Percentiles rank a stretch among this genome's conserved stretches.
These are phyloP conservation scores for Diglossa cyanea DNA, from an alignment of 2,797 vertebrate species.

Conservation along the genomic window DNA sequence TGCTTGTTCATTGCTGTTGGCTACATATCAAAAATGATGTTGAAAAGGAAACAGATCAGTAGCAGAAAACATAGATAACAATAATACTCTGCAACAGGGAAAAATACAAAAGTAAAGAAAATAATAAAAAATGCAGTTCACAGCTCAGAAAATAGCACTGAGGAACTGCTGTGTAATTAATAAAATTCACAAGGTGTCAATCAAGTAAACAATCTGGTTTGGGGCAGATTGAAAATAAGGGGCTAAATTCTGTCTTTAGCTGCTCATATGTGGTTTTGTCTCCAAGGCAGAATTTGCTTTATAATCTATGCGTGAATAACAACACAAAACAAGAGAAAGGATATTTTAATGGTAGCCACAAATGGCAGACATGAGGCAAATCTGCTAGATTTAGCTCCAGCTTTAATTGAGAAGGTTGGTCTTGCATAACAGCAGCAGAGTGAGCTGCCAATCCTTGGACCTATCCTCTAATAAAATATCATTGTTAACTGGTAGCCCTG, in stretches of 20 bases:
- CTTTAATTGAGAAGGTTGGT: slow-evolving; percentile 49
- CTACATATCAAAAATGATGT: background rate
- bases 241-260: slow-evolving; percentile 19
- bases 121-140: background rate
- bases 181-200: slow-evolving; percentile 26
- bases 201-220: slow-evolving; percentile 29
- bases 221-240: slow-evolving; percentile 15
- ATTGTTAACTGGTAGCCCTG: slow-evolving; percentile 15
- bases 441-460: slow-evolving; percentile 14
- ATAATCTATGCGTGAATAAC: background rate
- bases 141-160: background rate
- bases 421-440: slow-evolving; percentile 31
- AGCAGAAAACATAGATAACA: background rate
- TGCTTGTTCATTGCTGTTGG: slow-evolving; percentile 25
- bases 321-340: slow-evolving; percentile 7
- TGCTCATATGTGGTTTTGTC: slow-evolving; percentile 5
- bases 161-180: slow-evolving; percentile 37
- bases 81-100: background rate
- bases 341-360: background rate
- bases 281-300: slow-evolving; percentile 34
- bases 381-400: background rate
- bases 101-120: background rate
- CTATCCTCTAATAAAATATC: slow-evolving; percentile 15
- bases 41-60: background rate
- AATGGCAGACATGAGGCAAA: slow-evolving; percentile 18